Percentiles rank a stretch among this genome's conserved stretches.
Conservation (phyloP, 2,888 invertebrate species). For the Xiphydria camelus region DNA sequence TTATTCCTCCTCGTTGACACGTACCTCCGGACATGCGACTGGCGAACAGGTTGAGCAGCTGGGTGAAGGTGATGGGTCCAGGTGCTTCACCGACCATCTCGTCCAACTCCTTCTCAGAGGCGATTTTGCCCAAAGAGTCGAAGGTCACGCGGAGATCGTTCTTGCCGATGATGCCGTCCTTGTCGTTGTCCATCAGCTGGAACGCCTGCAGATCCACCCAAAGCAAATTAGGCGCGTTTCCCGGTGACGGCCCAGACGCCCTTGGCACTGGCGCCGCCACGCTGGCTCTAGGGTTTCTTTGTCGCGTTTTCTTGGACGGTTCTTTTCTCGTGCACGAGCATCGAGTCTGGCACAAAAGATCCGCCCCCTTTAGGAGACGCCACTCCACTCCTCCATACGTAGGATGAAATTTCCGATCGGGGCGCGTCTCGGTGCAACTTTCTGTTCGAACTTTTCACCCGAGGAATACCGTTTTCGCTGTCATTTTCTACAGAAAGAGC, state of each 20-base stretch:
- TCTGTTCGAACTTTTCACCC: too few relatives aligned
- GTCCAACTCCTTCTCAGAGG: slow-evolving; percentile 88
- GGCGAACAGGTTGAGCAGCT: slow-evolving; percentile 89
- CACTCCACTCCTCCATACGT: too few relatives aligned
- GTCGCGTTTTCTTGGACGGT: background rate
- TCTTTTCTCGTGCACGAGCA: slow-evolving; percentile 5
- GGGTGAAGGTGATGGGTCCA: slow-evolving; percentile 94
- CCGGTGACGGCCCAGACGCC: background rate
- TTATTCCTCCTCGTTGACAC: background rate
- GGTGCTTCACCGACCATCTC: slow-evolving; percentile 85
- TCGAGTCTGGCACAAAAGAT: slow-evolving; percentile 6
- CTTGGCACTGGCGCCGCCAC: slow-evolving; percentile 4
- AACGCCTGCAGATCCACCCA: slow-evolving; percentile 69
- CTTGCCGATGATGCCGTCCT: slow-evolving; percentile 88
- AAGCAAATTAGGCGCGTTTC: slow-evolving; percentile 10
- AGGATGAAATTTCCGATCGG: slow-evolving; percentile 5
- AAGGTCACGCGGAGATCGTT: slow-evolving; percentile 89
- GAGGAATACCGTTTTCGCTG: too few relatives aligned
- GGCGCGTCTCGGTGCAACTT: background rate
- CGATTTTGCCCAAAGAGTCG: slow-evolving; percentile 89
- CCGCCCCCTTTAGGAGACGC: background rate
- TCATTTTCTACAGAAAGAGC: too few relatives aligned
- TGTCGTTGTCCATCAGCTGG: slow-evolving; percentile 95
- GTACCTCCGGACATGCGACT: slow-evolving; percentile 84
- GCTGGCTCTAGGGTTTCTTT: background rate